phyloP scores from a whole-genome alignment of 64 coral and sea anemone genomes.

The Montipora foliosa region DNA sequence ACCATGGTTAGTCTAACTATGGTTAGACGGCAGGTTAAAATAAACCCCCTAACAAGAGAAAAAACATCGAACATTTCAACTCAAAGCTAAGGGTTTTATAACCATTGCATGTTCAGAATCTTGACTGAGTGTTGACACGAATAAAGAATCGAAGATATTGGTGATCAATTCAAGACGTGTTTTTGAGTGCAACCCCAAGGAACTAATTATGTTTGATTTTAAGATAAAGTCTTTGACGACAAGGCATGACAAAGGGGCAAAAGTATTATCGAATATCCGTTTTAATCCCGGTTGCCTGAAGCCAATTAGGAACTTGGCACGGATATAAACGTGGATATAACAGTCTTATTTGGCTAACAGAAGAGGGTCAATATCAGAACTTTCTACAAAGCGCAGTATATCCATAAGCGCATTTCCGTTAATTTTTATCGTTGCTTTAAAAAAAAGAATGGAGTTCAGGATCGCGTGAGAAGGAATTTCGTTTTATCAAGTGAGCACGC shows the following conservation, averaged over 20 bases:
- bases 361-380: slow-evolving; percentile 7
- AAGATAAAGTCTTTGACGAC: neutral
- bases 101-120: too few species aligned
- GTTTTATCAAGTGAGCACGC: neutral
- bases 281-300: slow-evolving; percentile 11
- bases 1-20: too few species aligned
- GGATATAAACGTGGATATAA: neutral
- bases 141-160: too few species aligned
- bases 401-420: neutral
- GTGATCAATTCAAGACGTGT: too few species aligned
- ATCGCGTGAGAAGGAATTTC: slow-evolving; percentile 22
- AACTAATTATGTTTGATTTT: neutral
- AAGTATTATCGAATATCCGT: neutral
- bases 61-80: too few species aligned
- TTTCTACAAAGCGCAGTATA: neutral
- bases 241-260: neutral
- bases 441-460: neutral
- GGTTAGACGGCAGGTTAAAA: too few species aligned
- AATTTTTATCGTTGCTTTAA: neutral
- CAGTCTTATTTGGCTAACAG: neutral
- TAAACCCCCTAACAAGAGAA: too few species aligned
- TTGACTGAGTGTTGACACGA: too few species aligned
- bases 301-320: slow-evolving; percentile 5
- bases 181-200: neutral
- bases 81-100: too few species aligned